Evolutionary conservation across 2,797 vertebrate species (phyloP).

Genomic region (Halcyon badia): DNA sequence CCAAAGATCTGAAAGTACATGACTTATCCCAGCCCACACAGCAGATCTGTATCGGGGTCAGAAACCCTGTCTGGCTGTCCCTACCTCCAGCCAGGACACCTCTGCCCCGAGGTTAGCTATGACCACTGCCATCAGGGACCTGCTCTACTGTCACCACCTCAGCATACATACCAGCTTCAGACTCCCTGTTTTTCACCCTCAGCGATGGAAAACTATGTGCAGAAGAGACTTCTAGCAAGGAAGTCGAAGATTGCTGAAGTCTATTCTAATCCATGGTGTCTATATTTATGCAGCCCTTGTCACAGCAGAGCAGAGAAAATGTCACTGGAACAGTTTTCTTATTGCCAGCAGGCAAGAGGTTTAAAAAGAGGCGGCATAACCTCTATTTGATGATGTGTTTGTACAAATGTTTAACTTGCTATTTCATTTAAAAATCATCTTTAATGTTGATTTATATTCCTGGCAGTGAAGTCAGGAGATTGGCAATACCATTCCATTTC

Average conservation of each 20-base stretch:
- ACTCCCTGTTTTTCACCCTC: conserved; percentile 2
- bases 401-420: conserved; percentile 65
- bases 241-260: conserved; percentile 26
- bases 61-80: background rate
- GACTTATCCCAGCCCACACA: background rate
- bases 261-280: conserved; percentile 29
- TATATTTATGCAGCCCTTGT: conserved; percentile 63
- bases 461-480: conserved; percentile 59
- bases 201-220: conserved; percentile 7
- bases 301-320: conserved; percentile 47
- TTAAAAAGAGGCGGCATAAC: conserved; percentile 51
- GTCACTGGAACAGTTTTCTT: conserved; percentile 60
- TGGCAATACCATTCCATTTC: conserved; percentile 45
- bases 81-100: background rate
- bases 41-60: background rate
- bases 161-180: background rate
- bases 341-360: conserved; percentile 56
- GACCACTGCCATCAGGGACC: background rate
- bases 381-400: conserved; percentile 59
- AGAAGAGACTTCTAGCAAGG: conserved; percentile 37
- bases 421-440: conserved; percentile 51
- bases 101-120: background rate
- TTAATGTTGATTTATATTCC: conserved; percentile 66
- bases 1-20: background rate
- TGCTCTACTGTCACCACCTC: background rate